Conservation (phyloP, 1,140 invertebrate species). For the Penaeus japonicus region DNA sequence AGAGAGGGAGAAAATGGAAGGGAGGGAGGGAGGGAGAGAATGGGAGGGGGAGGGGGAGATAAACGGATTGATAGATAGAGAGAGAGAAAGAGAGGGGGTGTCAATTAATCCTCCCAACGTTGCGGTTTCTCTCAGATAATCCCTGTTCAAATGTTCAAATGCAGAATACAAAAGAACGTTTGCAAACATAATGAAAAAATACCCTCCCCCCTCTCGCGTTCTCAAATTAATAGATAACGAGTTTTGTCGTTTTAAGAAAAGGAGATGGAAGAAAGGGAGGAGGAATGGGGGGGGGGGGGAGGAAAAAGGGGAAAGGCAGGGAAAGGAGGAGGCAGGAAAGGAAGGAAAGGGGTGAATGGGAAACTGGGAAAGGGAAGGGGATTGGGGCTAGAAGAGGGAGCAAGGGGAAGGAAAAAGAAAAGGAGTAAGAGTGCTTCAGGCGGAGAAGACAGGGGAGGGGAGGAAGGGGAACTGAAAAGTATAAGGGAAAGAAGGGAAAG, state of each 20-base stretch:
- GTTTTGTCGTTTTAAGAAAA: neutral
- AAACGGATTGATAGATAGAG: too few relatives aligned
- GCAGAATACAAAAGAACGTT: too few relatives aligned
- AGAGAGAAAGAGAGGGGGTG: too few relatives aligned
- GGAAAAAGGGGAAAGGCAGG: neutral
- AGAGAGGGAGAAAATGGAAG: too few relatives aligned
- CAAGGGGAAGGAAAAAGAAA: neutral
- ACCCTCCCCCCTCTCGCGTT: too few relatives aligned
- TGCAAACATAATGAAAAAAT: too few relatives aligned
- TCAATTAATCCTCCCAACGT: too few relatives aligned
- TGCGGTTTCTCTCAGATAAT: too few relatives aligned
- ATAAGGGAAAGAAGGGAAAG: neutral
- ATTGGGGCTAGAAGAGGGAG: neutral
- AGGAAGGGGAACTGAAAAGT: neutral
- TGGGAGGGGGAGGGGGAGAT: too few relatives aligned
- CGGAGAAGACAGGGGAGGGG: neutral
- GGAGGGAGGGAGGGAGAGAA: too few relatives aligned
- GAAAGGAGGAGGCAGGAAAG: neutral
- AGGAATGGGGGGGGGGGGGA: neutral
- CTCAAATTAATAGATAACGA: too few relatives aligned
- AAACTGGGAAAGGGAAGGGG: neutral
- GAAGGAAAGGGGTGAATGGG: neutral
- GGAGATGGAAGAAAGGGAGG: neutral
- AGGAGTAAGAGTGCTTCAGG: neutral
- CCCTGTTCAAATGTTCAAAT: too few relatives aligned